phyloP scores from a whole-genome alignment of 2,888 invertebrate genomes.

The Ichneumon xanthorius region DNA sequence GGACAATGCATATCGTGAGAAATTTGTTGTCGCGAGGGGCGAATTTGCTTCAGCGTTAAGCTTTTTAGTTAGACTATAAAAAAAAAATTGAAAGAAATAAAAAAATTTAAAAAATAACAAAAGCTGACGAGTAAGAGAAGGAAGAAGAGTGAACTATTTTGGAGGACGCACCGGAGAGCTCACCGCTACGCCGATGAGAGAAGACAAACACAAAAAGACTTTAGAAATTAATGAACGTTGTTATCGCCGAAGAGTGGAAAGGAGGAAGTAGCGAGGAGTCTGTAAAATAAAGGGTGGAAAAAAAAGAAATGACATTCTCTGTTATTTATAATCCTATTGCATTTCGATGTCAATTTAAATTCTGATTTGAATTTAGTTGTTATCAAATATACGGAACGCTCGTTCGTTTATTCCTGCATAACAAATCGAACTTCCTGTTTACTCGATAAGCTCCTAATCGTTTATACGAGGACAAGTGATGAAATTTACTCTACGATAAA shows the following conservation, averaged over 20 bases:
- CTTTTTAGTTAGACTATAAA: constrained; percentile 62
- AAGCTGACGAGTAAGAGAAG: constrained; percentile 41
- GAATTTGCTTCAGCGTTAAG: constrained; percentile 67
- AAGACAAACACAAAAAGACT: constrained; percentile 51
- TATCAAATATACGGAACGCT: background rate
- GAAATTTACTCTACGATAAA: background rate
- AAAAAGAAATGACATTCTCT: constrained; percentile 25
- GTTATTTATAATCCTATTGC: background rate
- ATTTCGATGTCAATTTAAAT: background rate
- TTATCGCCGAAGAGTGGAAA: constrained; percentile 64
- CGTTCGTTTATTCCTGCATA: constrained; percentile 28
- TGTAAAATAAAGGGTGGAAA: constrained; percentile 66
- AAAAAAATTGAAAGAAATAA: constrained; percentile 15
- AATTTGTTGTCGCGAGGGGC: constrained; percentile 65
- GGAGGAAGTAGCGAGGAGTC: constrained; percentile 56
- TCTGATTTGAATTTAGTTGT: background rate
- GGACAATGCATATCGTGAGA: constrained; percentile 65
- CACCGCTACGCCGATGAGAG: constrained; percentile 43
- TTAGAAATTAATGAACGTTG: constrained; percentile 63
- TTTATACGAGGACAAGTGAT: constrained; percentile 11
- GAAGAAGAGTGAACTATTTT: constrained; percentile 47
- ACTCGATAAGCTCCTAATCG: background rate
- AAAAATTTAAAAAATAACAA: constrained; percentile 9
- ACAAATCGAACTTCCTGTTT: background rate
- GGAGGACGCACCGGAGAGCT: constrained; percentile 49